A percentile compares a stretch with the other conserved stretches of the same genome.
phyloP scores from a whole-genome alignment of 2,797 vertebrate species.

The Atherinosoma microstoma region DNA sequence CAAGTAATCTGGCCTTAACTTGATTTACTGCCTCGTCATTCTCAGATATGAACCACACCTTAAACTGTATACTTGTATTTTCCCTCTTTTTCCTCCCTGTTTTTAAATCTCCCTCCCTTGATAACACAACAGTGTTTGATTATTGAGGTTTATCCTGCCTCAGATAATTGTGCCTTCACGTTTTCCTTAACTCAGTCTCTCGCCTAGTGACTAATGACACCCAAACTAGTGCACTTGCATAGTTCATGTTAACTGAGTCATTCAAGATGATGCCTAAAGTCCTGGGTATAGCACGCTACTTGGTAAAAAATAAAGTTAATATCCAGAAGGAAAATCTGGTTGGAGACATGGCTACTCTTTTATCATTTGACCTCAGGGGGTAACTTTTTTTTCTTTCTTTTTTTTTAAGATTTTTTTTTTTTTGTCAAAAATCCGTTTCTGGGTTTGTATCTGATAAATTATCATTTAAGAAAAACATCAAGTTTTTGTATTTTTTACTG shows the following conservation, averaged over 20 bases:
- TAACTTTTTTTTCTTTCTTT: constrained; percentile 73
- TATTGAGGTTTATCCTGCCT: constrained; percentile 73
- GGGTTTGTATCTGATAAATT: constrained; percentile 79
- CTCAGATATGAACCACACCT: constrained; percentile 62
- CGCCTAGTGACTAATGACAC: constrained; percentile 66
- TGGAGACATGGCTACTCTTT: constrained; percentile 74
- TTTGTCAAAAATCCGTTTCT: constrained; percentile 79
- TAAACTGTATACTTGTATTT: constrained; percentile 53
- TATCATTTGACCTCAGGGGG: constrained; percentile 88
- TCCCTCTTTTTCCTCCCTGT: constrained; percentile 12
- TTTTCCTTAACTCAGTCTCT: constrained; percentile 76
- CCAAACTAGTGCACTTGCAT: constrained; percentile 72
- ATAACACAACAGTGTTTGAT: constrained; percentile 63
- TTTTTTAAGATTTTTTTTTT: constrained; percentile 56
- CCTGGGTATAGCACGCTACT: constrained; percentile 59
- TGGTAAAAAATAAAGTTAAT: constrained; percentile 44
- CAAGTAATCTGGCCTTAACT: constrained; percentile 80
- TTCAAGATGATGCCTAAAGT: constrained; percentile 62
- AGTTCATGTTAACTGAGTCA: constrained; percentile 55
- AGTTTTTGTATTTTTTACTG: constrained; percentile 85
- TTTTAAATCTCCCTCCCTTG: constrained; percentile 35
- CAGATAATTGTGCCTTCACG: constrained; percentile 87
- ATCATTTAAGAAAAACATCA: constrained; percentile 77
- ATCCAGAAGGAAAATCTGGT: constrained; percentile 59
- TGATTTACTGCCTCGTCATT: constrained; percentile 77